Evolutionary conservation across 1,140 invertebrate species (phyloP).

Genomic region (Polypedilum vanderplanki): DNA sequence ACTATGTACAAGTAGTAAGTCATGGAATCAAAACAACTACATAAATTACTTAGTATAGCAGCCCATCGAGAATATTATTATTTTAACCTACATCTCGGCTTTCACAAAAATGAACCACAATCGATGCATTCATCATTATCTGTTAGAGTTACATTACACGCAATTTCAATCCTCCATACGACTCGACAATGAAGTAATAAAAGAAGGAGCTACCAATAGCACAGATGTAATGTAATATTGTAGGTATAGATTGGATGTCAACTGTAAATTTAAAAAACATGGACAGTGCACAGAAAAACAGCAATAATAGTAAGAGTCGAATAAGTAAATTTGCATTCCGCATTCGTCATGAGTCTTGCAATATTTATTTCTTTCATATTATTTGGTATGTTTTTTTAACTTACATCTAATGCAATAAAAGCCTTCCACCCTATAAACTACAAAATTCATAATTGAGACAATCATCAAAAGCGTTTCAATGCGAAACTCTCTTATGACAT

Average conservation of each 20-base stretch:
- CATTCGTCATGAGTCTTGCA: not conserved
- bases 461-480: constrained; percentile 12
- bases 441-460: not conserved
- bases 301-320: not conserved
- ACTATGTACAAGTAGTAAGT: not conserved
- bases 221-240: not conserved
- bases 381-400: not conserved
- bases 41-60: not conserved
- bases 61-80: too few relatives aligned
- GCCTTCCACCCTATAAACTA: not conserved
- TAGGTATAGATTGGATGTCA: not conserved
- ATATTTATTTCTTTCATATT: constrained; percentile 2
- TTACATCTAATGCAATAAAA: not conserved
- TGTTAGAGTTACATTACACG: too few relatives aligned
- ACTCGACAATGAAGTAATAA: too few relatives aligned
- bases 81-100: too few relatives aligned
- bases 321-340: not conserved
- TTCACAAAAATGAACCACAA: too few relatives aligned
- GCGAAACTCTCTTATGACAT: not conserved
- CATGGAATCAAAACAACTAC: not conserved
- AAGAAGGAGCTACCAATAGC: not conserved
- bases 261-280: not conserved
- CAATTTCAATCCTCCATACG: too few relatives aligned
- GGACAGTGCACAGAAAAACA: not conserved
- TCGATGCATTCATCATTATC: too few relatives aligned